Percentiles rank a stretch among this genome's conserved stretches.
Conservation (phyloP, 2,797 vertebrate species). For the Brotula barbata region DNA sequence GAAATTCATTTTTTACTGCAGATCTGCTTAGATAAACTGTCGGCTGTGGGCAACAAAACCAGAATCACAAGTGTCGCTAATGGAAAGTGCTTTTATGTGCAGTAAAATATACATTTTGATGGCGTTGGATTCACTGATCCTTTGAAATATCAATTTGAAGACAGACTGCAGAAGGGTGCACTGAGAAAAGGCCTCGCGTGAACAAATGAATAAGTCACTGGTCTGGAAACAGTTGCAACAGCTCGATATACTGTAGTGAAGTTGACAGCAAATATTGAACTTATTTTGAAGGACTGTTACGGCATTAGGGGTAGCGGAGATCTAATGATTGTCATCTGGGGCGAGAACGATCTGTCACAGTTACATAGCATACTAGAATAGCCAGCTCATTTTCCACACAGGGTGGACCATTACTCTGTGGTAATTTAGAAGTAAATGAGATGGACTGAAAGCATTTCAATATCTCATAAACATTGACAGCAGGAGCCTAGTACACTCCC, state of each 20-base stretch:
- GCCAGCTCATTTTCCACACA: conserved; percentile 38
- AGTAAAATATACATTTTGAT: conserved; percentile 26
- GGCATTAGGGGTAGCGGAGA: conserved; percentile 27
- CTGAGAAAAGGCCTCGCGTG: conserved; percentile 11
- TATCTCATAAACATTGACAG: conserved; percentile 59
- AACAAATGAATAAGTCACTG: conserved; percentile 33
- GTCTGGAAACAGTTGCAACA: conserved; percentile 10
- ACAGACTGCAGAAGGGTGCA: not conserved
- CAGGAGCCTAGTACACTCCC: conserved; percentile 32
- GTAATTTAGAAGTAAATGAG: conserved; percentile 62
- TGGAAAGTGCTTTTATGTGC: conserved; percentile 40
- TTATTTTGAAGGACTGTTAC: conserved; percentile 11
- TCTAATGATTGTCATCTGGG: conserved; percentile 30
- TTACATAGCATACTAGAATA: conserved; percentile 25
- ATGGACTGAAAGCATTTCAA: conserved; percentile 52
- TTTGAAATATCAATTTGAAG: conserved; percentile 24
- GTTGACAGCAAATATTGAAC: conserved; percentile 12
- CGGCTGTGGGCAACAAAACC: conserved; percentile 10
- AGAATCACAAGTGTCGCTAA: conserved; percentile 24
- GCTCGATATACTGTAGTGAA: conserved; percentile 11
- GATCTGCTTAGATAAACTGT: conserved; percentile 15
- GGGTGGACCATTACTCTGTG: conserved; percentile 36
- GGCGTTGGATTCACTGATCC: conserved; percentile 8
- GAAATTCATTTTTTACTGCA: conserved; percentile 30
- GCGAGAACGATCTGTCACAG: conserved; percentile 18